Conservation (phyloP, 2,888 invertebrate species). For the Eupeodes latifasciatus region DNA sequence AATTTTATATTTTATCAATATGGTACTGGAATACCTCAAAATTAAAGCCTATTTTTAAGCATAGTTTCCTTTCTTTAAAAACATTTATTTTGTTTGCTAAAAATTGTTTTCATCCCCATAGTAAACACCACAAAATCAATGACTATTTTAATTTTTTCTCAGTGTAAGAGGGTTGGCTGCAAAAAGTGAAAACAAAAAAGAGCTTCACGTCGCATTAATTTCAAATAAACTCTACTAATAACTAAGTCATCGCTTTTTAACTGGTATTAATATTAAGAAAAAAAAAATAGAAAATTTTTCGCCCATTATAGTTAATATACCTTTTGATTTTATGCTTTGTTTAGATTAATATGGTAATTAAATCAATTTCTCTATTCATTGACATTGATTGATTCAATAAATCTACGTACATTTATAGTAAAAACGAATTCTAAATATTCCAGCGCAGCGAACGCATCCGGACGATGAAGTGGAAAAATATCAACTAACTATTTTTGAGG, state of each 20-base stretch:
- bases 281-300: slow-evolving; percentile 19
- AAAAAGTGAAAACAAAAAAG: slow-evolving; percentile 5
- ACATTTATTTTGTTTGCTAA: no score
- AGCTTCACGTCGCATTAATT: slow-evolving; percentile 41
- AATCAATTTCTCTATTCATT: slow-evolving; percentile 27
- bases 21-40: no score
- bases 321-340: slow-evolving; percentile 27
- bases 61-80: no score
- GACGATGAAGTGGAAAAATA: neutral
- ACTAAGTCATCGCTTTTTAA: slow-evolving; percentile 59
- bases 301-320: slow-evolving; percentile 13
- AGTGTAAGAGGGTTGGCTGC: neutral
- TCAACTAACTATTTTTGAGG: no score
- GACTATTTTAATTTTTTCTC: neutral
- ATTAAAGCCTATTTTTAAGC: no score
- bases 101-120: no score
- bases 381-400: slow-evolving; percentile 48
- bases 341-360: slow-evolving; percentile 51
- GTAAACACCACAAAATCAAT: neutral
- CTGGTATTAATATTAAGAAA: slow-evolving; percentile 44
- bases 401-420: neutral
- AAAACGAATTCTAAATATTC: neutral
- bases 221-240: slow-evolving; percentile 46
- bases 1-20: no score
- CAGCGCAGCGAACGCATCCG: no score